Conservation (phyloP, 2,888 invertebrate genomes). For the Nomada ruficornis region DNA sequence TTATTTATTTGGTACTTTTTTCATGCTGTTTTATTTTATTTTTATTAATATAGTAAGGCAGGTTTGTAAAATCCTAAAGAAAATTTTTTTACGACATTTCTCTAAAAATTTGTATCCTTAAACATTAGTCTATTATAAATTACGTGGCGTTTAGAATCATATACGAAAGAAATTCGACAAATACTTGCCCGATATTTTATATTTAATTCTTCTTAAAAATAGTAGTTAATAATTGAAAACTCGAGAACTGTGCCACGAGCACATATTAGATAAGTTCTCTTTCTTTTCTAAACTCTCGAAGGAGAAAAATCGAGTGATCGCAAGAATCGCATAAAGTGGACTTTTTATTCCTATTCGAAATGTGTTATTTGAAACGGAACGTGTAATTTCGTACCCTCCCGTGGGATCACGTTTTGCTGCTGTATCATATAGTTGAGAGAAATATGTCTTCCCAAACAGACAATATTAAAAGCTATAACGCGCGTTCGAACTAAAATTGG, state of each 20-base stretch:
- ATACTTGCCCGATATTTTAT: no score
- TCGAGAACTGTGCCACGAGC: not conserved
- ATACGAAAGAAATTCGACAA: no score
- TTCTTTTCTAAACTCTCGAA: not conserved
- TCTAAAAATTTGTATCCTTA: no score
- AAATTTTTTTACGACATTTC: no score
- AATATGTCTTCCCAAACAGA: slow-evolving; percentile 3
- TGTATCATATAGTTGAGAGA: slow-evolving; percentile 25
- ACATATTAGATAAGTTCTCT: not conserved
- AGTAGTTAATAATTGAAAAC: not conserved
- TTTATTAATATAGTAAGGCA: no score
- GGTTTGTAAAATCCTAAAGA: no score
- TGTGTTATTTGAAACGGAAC: slow-evolving; percentile 36
- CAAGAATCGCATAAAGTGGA: slow-evolving; percentile 8
- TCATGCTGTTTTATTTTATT: no score
- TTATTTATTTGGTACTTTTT: no score
- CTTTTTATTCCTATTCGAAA: slow-evolving; percentile 31
- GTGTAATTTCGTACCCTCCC: slow-evolving; percentile 48
- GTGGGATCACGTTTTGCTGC: slow-evolving; percentile 28
- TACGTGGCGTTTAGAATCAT: no score
- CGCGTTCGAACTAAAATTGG: not conserved
- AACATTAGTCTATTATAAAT: no score
- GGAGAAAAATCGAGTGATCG: not conserved
- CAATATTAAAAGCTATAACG: slow-evolving; percentile 9
- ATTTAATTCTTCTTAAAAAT: not conserved